Base-by-base conservation (phyloP, 2,888 invertebrate genomes). In the Melinaea menophilus region DNA sequence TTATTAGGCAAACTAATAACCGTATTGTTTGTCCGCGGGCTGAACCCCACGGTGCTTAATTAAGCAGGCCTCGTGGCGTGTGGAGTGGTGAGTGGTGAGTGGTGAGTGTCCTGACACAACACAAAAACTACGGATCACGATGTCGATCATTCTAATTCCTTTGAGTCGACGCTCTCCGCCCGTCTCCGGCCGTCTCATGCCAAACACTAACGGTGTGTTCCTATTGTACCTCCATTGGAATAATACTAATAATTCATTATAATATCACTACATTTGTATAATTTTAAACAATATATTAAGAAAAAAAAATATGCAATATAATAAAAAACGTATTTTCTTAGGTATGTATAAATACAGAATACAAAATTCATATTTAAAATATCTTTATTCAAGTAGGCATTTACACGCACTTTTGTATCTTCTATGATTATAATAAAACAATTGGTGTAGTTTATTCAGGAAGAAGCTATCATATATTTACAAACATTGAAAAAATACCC, bases 81-180 rank as follows among this genome's bases (percentile, higher is more conserved):
- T 46, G 5, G 9, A 46, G 46, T 46, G 46, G 9, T 9, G 46
- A 46, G 12, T n/a, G n/a, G n/a, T n/a, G 7, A 51, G 51, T 51
- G 51, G 57, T 22, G 48, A 48, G 47, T 58, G 68, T 64, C 68
- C 66, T 68, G 68, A 61, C 47, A 41, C n/a, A 13, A 41, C 48
- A 35, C 62, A 59, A 64, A 66, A 66, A 41, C 64, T 68, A 68
- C 45, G 77, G 73, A 74, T 90, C 90, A 90, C 78, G 79, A 73
- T 77, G 84, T 85, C 85, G 79, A 85, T 90, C 89, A 90, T 81
- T 82, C 84, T 82, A 80, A 82, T 84, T 82, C 84, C 79, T 84
- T 84, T 86, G 85, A 86, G 84, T 81, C 81, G 88, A 86, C 87
- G 84, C 83, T 78, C 80, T 75, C 79, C 81, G 85, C 84, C 86